Evolutionary conservation across 2,113 vertebrate species (phyloP).

Genomic region (Spilogale gracilis): DNA sequence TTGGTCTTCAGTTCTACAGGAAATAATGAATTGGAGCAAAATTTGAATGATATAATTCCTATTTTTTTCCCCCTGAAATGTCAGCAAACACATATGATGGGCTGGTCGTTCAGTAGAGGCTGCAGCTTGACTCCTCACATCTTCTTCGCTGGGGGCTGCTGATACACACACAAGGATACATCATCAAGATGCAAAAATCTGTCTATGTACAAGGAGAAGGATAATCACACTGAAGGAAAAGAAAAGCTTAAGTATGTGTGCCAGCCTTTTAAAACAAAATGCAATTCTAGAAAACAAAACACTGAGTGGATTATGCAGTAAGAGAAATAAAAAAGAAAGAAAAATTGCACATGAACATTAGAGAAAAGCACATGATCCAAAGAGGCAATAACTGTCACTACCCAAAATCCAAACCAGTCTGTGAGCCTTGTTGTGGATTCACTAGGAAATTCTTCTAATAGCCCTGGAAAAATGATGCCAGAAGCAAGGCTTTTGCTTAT

Average conservation of each 20-base stretch:
- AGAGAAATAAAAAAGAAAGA: background rate
- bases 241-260: background rate
- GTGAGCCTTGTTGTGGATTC: background rate
- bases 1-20: background rate
- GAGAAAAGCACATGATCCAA: background rate
- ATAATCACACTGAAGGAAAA: background rate
- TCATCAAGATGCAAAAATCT: background rate
- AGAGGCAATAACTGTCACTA: background rate
- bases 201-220: background rate
- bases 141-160: background rate
- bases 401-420: background rate
- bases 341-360: background rate
- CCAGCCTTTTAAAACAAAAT: background rate
- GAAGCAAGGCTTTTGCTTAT: background rate
- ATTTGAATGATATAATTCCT: background rate
- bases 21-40: background rate
- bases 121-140: background rate
- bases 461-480: background rate
- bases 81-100: background rate
- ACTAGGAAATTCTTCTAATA: background rate
- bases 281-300: background rate
- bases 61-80: background rate
- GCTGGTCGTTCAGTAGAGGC: background rate
- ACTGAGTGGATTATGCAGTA: background rate
- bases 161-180: fast-evolving